Evolutionary conservation across 2,888 invertebrate genomes (phyloP), one percentile per base, ranked within the genome.

Genomic region (Cryptus viduatorius): DNA sequence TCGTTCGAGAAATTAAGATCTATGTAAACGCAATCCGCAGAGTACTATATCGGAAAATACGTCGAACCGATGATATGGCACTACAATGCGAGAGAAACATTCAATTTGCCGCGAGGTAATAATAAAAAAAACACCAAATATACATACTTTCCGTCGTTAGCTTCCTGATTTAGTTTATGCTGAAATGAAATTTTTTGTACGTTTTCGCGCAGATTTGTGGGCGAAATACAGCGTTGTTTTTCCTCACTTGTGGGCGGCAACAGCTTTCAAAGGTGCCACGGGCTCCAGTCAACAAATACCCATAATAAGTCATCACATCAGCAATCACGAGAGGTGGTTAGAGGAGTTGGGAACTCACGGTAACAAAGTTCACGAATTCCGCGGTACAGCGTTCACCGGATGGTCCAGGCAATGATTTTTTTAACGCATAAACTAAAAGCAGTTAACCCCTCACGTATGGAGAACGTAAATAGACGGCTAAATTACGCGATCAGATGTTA

Each of bases 231-330:
- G 95, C 4, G 93, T 94, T 78, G 93, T 96, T 42, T 98, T 98
- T 91, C 94, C 95, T 0, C 95, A 95, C 67, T 93, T 98, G 19
- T 98, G 98, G 97, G 95, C 95, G 0, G 98, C 96, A 0, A 96
- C 97, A 42, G 97, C 98, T 0, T 98, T 96, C 91, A 98, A 98
- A 94, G 98, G 98, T 0, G 97, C 98, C 0, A 97, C 97, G 83
- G 97, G 97, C 0, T 96, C 96, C 77, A 95, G 95, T 88, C 96
- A 96, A 94, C 95, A 96, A 83, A 91, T 97, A 77, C 96, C 97
- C 0, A 95, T 96, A 12, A 95, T 96, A 73, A 94, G 94, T 31
- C 96, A 97, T 84, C 98, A 98, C 90, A 94, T 96, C 12, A 96
- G 96, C 88, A 98, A 97, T 93, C 97, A 98, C 83, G 95, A 96